Evolutionary conservation across 2,888 invertebrate genomes (phyloP).

Genomic region (Gibbula magus): DNA sequence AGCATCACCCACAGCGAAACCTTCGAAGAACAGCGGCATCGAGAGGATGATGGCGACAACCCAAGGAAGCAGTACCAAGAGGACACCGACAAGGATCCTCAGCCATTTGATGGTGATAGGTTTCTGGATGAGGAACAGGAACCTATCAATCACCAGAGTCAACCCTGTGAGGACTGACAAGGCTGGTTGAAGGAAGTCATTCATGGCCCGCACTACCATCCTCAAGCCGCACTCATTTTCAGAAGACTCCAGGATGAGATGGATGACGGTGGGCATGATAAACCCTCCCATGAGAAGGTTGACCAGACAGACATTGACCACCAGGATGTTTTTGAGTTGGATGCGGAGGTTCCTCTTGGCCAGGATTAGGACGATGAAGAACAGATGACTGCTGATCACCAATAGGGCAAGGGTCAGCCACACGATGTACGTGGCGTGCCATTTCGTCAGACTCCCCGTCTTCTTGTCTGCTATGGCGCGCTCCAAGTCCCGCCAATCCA

Average conservation of each 20-base stretch:
- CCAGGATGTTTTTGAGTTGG: slow-evolving; percentile 42
- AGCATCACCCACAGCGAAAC: slow-evolving; percentile 26
- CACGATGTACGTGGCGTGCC: slow-evolving; percentile 44
- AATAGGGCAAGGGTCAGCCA: slow-evolving; percentile 39
- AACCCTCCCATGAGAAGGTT: slow-evolving; percentile 44
- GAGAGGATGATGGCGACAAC: slow-evolving; percentile 30
- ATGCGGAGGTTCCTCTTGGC: slow-evolving; percentile 31
- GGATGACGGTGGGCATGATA: slow-evolving; percentile 41
- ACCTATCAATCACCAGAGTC: slow-evolving; percentile 39
- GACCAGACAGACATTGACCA: slow-evolving; percentile 40
- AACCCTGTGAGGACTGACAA: slow-evolving; percentile 36
- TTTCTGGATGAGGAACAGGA: slow-evolving; percentile 41
- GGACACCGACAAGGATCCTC: slow-evolving; percentile 27
- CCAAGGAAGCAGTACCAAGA: slow-evolving; percentile 41
- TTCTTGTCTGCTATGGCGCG: slow-evolving; percentile 23
- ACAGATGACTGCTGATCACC: slow-evolving; percentile 40
- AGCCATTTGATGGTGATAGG: slow-evolving; percentile 29
- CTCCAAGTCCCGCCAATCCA: slow-evolving; percentile 22
- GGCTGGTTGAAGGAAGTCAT: slow-evolving; percentile 23
- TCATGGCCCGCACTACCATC: slow-evolving; percentile 23
- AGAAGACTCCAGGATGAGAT: slow-evolving; percentile 39
- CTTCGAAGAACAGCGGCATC: slow-evolving; percentile 34
- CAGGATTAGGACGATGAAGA: slow-evolving; percentile 40
- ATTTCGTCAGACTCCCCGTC: slow-evolving; percentile 26
- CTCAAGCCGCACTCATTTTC: slow-evolving; percentile 34